Percentiles rank a stretch among this genome's conserved stretches.
These are phyloP conservation scores for Craseonycteris thonglongyai DNA, from an alignment of 2,113 vertebrate species.

Conservation along the genomic window DNA sequence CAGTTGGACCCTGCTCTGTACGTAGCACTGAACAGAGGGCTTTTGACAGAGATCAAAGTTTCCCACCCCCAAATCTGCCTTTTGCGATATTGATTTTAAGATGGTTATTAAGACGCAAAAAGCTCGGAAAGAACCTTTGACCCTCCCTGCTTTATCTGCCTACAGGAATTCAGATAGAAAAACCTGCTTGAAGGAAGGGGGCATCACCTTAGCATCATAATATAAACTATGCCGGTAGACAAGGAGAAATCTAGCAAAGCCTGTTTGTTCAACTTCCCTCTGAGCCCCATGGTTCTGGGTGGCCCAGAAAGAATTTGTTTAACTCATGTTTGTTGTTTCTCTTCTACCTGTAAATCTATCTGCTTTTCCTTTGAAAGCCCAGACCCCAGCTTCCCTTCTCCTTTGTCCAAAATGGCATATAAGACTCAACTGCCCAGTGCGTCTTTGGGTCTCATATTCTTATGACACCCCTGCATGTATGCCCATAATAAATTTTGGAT, in stretches of 20 bases:
- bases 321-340: background rate
- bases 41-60: background rate
- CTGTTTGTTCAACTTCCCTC: background rate
- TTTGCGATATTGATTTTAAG: background rate
- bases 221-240: background rate
- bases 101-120: background rate
- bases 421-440: background rate
- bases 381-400: background rate
- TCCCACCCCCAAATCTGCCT: background rate
- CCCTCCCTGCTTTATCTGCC: background rate
- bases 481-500: too few relatives aligned
- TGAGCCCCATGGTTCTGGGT: background rate
- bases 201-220: background rate
- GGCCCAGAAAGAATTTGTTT: background rate
- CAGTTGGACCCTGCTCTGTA: background rate
- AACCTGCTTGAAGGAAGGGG: background rate
- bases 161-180: background rate
- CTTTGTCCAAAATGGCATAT: background rate
- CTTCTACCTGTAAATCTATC: too few relatives aligned
- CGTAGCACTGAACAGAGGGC: rapidly evolving
- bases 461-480: too few relatives aligned
- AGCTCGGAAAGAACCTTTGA: background rate
- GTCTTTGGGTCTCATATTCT: background rate
- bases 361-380: background rate
- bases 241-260: background rate